Evolutionary conservation across 2,113 vertebrate genomes (phyloP).

Genomic region (Nycticryphes semicollaris): DNA sequence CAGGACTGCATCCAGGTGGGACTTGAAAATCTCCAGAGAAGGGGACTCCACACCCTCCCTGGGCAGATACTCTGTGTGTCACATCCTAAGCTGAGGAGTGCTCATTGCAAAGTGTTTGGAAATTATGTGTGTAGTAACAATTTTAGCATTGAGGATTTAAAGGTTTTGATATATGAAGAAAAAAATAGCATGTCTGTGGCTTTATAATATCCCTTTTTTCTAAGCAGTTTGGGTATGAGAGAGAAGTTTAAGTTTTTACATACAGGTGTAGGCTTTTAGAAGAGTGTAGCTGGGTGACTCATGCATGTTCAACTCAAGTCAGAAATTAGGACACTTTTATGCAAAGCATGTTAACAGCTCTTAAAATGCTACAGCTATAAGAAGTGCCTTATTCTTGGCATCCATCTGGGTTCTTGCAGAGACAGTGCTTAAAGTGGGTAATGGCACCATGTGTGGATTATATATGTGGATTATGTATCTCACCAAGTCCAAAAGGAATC

Average conservation of each 20-base stretch:
- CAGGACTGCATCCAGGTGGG: too few species aligned
- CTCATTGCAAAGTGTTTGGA: rapidly evolving
- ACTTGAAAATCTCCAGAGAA: too few species aligned
- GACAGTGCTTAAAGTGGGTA: conserved; percentile 6
- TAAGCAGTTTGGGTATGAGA: background rate
- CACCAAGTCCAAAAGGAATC: conserved; percentile 28
- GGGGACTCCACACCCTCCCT: too few species aligned
- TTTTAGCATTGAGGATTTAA: background rate
- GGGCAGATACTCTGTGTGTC: rapidly evolving
- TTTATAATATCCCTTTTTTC: background rate
- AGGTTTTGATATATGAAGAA: background rate
- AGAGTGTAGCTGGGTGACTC: background rate
- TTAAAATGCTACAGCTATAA: conserved; percentile 50
- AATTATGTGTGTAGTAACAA: too few species aligned
- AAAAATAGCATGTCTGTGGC: background rate
- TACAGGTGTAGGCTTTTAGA: background rate
- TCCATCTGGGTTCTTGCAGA: conserved; percentile 52
- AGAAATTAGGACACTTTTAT: conserved; percentile 51
- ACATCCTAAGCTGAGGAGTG: background rate
- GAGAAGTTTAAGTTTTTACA: background rate
- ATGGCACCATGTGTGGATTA: conserved; percentile 13
- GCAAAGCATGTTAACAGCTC: conserved; percentile 34
- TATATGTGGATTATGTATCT: conserved; percentile 24
- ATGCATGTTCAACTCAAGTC: background rate
- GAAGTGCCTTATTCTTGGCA: conserved; percentile 52